Conservation (phyloP, 1,140 invertebrate genomes). For the Physella acuta region DNA sequence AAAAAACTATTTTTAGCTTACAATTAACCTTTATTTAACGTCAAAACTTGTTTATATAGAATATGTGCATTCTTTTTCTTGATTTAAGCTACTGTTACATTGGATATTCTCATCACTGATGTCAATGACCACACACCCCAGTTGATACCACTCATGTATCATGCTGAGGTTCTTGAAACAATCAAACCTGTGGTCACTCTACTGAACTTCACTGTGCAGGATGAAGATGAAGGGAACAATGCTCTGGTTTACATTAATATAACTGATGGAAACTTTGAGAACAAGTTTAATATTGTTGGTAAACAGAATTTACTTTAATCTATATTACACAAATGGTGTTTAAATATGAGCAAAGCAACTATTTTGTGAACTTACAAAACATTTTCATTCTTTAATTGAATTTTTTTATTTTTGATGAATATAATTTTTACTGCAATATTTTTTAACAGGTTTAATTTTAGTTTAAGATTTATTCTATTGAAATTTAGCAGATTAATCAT, state of each 20-base stretch:
- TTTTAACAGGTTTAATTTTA: no score
- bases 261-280: slow-evolving; percentile 1
- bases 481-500: no score
- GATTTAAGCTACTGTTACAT: slow-evolving; percentile 24
- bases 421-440: no score
- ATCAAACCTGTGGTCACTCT: slow-evolving; percentile 19
- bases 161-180: slow-evolving; percentile 24
- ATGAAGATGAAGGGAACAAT: slow-evolving; percentile 15
- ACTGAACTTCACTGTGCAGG: slow-evolving; percentile 18
- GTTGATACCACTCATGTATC: slow-evolving; percentile 20
- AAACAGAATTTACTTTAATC: neutral
- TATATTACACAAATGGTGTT: neutral
- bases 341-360: neutral
- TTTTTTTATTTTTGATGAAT: no score
- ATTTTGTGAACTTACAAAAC: neutral
- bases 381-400: neutral
- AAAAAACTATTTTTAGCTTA: no score
- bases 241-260: neutral
- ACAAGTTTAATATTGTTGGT: slow-evolving; percentile 18
- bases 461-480: no score
- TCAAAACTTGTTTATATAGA: no score
- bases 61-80: neutral
- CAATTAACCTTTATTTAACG: no score
- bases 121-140: slow-evolving; percentile 31
- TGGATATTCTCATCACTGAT: slow-evolving; percentile 27